Percentiles rank a stretch among this genome's conserved stretches.
Evolutionary conservation across 2,888 invertebrate species (phyloP).

Genomic region (Trachelus tabidus): DNA sequence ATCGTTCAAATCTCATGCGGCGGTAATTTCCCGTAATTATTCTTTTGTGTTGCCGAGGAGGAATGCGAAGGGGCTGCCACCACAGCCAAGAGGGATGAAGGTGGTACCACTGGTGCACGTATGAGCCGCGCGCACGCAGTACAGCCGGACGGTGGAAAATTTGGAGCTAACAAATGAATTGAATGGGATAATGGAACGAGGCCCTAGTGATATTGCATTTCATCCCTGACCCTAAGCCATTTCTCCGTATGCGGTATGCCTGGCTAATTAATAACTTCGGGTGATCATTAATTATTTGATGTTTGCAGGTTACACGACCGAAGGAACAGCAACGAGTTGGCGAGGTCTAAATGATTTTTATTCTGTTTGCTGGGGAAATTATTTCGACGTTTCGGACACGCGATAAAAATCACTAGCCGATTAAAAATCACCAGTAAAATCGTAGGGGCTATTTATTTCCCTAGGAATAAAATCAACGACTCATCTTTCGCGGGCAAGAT

Average conservation of each 20-base stretch:
- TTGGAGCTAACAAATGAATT: conserved; percentile 1
- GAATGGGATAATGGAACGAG: conserved; percentile 2
- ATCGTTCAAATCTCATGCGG: conserved; percentile 7
- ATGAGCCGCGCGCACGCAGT: neutral
- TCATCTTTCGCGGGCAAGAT: neutral
- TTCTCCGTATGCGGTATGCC: neutral
- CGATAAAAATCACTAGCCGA: neutral
- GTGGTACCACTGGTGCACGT: neutral
- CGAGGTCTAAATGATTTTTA: neutral
- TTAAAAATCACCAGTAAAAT: neutral
- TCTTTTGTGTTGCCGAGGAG: neutral
- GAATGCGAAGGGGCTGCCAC: neutral
- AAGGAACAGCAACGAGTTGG: neutral
- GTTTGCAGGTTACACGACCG: neutral
- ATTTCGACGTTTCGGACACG: neutral
- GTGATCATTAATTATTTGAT: neutral
- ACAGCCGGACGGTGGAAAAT: neutral
- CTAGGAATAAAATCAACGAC: neutral
- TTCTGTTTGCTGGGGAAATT: neutral
- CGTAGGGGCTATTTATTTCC: neutral
- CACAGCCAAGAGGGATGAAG: neutral
- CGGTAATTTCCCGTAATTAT: conserved; percentile 7
- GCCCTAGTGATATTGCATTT: neutral
- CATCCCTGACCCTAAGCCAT: neutral
- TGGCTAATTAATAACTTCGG: neutral